Conservation (phyloP, 2,113 vertebrate species). For the Bufo gargarizans region DNA sequence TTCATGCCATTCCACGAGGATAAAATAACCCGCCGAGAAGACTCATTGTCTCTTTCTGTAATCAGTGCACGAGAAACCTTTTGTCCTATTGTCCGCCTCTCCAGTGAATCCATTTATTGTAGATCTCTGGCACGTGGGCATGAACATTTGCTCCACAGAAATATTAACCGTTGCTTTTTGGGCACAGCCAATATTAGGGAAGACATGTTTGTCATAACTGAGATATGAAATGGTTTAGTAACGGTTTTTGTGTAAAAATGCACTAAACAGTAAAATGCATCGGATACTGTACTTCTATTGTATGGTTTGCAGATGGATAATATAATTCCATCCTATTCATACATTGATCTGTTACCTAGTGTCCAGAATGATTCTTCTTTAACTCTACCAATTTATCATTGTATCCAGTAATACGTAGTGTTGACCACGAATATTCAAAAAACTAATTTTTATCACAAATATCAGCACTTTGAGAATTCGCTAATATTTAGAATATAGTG, state of each 20-base stretch:
- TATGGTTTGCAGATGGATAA: neutral
- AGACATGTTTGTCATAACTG: constrained; percentile 14
- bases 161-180: neutral
- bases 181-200: neutral
- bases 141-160: neutral
- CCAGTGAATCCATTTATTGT: neutral
- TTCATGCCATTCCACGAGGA: neutral
- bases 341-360: no score
- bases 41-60: neutral
- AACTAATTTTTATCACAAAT: no score
- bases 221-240: neutral
- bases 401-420: no score
- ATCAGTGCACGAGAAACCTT: neutral
- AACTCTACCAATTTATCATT: no score
- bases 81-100: neutral
- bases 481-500: no score
- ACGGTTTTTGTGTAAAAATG: neutral
- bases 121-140: neutral
- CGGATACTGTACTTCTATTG: neutral
- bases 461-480: no score
- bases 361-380: no score
- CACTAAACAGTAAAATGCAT: neutral
- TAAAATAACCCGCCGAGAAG: neutral
- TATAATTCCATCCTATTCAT: no score
- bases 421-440: no score